A percentile compares a stretch with the other conserved stretches of the same genome.
Conservation (phyloP, 1,140 invertebrate species). For the Drosophila gunungcola region DNA sequence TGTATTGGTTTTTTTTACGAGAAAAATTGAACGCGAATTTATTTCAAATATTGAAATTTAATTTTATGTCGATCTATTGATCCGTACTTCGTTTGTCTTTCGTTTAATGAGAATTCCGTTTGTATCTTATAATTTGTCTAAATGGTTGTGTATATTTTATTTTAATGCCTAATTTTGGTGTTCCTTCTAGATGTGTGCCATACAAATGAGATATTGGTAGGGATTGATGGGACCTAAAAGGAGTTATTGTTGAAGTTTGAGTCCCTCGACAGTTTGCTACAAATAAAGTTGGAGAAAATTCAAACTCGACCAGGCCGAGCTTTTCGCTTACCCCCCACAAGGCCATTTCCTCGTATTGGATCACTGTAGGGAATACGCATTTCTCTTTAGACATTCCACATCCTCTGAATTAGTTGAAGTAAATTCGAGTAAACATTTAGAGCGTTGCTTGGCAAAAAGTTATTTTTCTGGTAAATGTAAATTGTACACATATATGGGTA, state of each 20-base stretch:
- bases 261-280: slow-evolving; percentile 74
- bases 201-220: slow-evolving; percentile 51
- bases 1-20: slow-evolving; percentile 46
- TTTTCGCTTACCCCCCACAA: slow-evolving; percentile 3
- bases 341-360: background rate
- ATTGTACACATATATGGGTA: slow-evolving; percentile 31
- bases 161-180: slow-evolving; percentile 72
- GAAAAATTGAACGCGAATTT: slow-evolving; percentile 73
- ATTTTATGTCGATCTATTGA: slow-evolving; percentile 45
- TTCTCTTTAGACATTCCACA: slow-evolving; percentile 9
- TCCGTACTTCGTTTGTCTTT: slow-evolving; percentile 30
- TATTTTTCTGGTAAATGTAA: slow-evolving; percentile 23
- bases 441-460: slow-evolving; percentile 43
- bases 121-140: slow-evolving; percentile 47
- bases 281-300: slow-evolving; percentile 30
- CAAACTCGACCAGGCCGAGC: slow-evolving; percentile 28
- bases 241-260: slow-evolving; percentile 80
- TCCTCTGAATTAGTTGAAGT: slow-evolving; percentile 37
- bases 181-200: slow-evolving; percentile 50
- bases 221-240: slow-evolving; percentile 61
- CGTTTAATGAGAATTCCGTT: slow-evolving; percentile 31
- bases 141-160: slow-evolving; percentile 69
- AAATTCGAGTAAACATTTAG: slow-evolving; percentile 65
- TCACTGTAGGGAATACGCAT: background rate
- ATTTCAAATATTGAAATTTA: slow-evolving; percentile 66